These are phyloP conservation scores for Trimorus sp. DNA, from an alignment of 2,888 invertebrate species.

Conservation along the genomic window DNA sequence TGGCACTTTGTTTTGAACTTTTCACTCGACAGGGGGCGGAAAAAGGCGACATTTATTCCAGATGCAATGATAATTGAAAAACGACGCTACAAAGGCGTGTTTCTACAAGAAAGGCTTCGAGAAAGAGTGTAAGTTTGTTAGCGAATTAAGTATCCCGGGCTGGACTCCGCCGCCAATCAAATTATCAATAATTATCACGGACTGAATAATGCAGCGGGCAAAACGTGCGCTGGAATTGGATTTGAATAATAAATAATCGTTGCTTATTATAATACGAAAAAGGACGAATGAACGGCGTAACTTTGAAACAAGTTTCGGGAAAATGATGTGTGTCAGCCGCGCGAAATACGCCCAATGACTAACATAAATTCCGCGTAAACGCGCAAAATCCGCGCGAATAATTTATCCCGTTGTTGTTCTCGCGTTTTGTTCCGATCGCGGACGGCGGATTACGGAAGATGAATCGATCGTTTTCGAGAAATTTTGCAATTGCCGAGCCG, in stretches of 20 bases:
- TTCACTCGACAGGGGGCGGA: slow-evolving; percentile 21
- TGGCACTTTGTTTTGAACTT: slow-evolving; percentile 34
- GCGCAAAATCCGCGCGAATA: slow-evolving; percentile 37
- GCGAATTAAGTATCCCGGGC: neutral
- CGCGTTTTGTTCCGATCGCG: slow-evolving; percentile 13
- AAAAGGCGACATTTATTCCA: slow-evolving; percentile 42
- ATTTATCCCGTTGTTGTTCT: slow-evolving; percentile 40
- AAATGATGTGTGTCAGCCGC: slow-evolving; percentile 35
- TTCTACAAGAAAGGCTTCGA: slow-evolving; percentile 11
- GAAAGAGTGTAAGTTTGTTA: slow-evolving; percentile 19
- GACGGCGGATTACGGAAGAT: slow-evolving; percentile 4
- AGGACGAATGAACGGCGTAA: slow-evolving; percentile 26
- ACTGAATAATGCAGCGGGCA: slow-evolving; percentile 25
- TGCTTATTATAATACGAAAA: slow-evolving; percentile 34
- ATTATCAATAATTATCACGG: slow-evolving; percentile 24
- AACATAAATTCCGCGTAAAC: slow-evolving; percentile 44
- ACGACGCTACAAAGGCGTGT: slow-evolving; percentile 16
- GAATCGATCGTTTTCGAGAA: slow-evolving; percentile 15
- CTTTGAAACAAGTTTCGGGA: slow-evolving; percentile 30
- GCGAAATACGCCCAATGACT: slow-evolving; percentile 34
- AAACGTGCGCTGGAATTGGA: slow-evolving; percentile 21
- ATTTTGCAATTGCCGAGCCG: too few species aligned
- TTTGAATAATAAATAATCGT: slow-evolving; percentile 42
- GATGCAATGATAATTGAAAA: slow-evolving; percentile 37
- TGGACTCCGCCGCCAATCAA: slow-evolving; percentile 1